Conservation (phyloP, 2,797 vertebrate genomes). For the Scolopax rusticola region DNA sequence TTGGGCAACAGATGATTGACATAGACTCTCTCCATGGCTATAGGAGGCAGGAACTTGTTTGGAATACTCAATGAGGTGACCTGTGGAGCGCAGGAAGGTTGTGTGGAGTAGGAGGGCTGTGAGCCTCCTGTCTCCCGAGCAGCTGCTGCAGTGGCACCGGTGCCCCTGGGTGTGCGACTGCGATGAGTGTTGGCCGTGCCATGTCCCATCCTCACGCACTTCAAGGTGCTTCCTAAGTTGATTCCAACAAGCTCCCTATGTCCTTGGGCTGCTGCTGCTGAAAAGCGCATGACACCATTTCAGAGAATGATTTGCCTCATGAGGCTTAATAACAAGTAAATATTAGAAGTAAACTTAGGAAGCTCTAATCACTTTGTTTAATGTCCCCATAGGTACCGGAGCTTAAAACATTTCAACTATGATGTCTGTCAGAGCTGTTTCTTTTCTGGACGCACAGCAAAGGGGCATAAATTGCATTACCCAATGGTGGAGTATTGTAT, state of each 20-base stretch:
- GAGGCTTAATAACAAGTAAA: background rate
- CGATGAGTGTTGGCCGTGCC: accelerated
- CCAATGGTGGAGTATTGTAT: slow-evolving; percentile 99
- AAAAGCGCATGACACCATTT: background rate
- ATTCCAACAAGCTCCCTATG: background rate
- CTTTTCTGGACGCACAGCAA: slow-evolving; percentile 97
- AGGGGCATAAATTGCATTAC: slow-evolving; percentile 97
- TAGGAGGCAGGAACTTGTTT: background rate
- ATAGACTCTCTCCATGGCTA: accelerated
- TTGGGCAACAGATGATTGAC: background rate
- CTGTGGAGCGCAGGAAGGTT: background rate
- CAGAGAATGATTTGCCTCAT: background rate
- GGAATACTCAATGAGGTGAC: accelerated
- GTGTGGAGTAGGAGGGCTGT: background rate
- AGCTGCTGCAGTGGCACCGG: background rate
- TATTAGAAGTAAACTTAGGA: background rate
- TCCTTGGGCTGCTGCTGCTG: background rate
- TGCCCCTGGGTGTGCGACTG: background rate
- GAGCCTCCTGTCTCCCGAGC: background rate
- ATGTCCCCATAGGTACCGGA: slow-evolving; percentile 88
- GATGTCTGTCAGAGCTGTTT: slow-evolving; percentile 99
- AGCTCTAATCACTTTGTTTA: slow-evolving; percentile 5
- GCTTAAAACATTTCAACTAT: slow-evolving; percentile 98
- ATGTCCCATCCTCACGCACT: accelerated
- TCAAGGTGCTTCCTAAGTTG: background rate